Evolutionary conservation across 2,888 invertebrate species (phyloP).

Genomic region (Amphipyra berbera): DNA sequence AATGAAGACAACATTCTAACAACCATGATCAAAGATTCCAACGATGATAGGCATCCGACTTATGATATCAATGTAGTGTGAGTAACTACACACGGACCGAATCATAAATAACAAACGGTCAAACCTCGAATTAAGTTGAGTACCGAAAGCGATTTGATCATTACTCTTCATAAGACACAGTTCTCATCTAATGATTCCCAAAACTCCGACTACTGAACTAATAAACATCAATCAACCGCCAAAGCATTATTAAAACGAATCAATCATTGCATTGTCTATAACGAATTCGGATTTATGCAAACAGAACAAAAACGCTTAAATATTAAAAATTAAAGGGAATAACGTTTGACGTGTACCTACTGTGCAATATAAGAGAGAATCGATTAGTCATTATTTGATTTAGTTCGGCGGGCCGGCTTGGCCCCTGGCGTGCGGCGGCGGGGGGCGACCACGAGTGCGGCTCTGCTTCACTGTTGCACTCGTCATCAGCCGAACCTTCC

Average conservation of each 20-base stretch:
- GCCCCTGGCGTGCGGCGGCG: conserved; percentile 83
- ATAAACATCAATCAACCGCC: conserved; percentile 88
- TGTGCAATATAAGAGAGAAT: conserved; percentile 89
- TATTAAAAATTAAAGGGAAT: conserved; percentile 87
- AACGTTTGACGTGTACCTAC: conserved; percentile 89
- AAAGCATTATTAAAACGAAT: conserved; percentile 86
- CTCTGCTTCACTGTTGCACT: conserved; percentile 75
- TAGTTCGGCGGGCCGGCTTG: conserved; percentile 84
- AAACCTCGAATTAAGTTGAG: conserved; percentile 86
- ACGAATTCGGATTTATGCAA: conserved; percentile 87
- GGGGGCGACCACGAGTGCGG: conserved; percentile 85
- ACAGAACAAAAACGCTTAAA: conserved; percentile 77
- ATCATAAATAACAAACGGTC: conserved; percentile 83
- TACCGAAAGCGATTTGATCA: conserved; percentile 81
- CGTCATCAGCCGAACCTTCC: conserved; percentile 86
- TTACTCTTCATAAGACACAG: conserved; percentile 88
- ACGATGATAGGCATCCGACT: conserved; percentile 59
- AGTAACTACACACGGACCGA: conserved; percentile 69
- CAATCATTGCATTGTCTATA: conserved; percentile 88
- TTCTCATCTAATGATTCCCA: conserved; percentile 86
- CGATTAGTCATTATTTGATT: conserved; percentile 90
- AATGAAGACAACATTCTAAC: conserved; percentile 54
- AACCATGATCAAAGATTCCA: conserved; percentile 55
- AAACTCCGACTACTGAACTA: conserved; percentile 89
- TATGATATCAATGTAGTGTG: conserved; percentile 76